phyloP scores from a whole-genome alignment of 2,113 vertebrate species.

The Chelonoidis abingdonii region DNA sequence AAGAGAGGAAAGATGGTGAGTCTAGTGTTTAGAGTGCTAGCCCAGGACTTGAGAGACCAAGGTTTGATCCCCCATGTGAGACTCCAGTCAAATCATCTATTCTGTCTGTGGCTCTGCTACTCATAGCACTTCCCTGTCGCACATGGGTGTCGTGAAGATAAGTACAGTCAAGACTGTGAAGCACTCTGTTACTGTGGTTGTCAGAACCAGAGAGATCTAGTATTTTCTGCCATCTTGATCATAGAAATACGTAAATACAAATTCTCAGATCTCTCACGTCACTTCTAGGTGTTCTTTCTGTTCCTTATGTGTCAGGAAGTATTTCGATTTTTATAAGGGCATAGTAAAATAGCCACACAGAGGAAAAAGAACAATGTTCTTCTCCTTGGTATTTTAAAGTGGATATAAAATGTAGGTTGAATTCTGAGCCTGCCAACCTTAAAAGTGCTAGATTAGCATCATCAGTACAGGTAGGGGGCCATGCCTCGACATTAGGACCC shows the following conservation, averaged over 20 bases:
- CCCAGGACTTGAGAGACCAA: not conserved
- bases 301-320: not conserved
- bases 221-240: not conserved
- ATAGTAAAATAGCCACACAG: not conserved
- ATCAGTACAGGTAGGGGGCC: not conserved
- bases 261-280: not conserved
- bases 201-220: too few relatives aligned
- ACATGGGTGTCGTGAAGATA: not conserved
- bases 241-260: not conserved
- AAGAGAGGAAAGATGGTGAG: not conserved
- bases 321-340: not conserved
- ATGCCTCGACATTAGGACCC: not conserved
- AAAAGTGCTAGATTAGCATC: not conserved
- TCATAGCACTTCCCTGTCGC: not conserved
- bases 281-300: not conserved
- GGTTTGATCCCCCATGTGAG: not conserved
- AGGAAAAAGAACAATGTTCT: not conserved
- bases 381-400: fast-evolving
- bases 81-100: not conserved
- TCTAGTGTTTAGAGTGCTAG: not conserved
- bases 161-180: not conserved
- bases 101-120: not conserved
- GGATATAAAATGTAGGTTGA: not conserved
- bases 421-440: not conserved
- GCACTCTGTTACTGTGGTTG: not conserved